Evolutionary conservation across 2,113 vertebrate genomes (phyloP).

Genomic region (Grammomys surdaster): DNA sequence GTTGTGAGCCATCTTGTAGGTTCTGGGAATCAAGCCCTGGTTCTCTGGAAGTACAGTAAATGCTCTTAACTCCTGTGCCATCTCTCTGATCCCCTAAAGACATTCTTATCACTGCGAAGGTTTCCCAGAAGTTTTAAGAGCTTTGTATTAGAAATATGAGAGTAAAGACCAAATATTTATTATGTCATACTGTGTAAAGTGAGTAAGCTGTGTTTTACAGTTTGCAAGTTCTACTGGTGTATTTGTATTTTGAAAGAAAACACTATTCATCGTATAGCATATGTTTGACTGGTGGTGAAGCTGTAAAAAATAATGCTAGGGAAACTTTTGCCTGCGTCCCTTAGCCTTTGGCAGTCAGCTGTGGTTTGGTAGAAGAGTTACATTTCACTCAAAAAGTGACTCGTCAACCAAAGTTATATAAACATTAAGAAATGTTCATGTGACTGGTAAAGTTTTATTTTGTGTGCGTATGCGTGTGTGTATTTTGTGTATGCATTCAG

Average conservation of each 20-base stretch:
- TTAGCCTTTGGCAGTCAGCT: constrained; percentile 16
- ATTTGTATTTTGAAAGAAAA: constrained; percentile 57
- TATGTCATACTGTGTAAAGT: constrained; percentile 24
- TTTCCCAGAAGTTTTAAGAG: not conserved
- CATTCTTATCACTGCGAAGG: not conserved
- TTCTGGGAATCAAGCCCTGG: not conserved
- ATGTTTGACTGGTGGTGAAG: constrained; percentile 19
- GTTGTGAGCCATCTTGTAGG: not conserved
- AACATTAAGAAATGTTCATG: not conserved
- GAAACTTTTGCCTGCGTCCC: not conserved
- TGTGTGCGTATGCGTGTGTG: not conserved
- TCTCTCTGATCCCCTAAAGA: not conserved
- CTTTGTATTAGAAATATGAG: not conserved
- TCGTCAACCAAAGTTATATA: not conserved
- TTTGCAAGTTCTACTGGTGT: constrained; percentile 41
- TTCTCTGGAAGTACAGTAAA: not conserved
- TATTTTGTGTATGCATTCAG: not conserved
- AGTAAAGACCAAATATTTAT: constrained; percentile 32
- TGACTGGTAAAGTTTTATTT: not conserved
- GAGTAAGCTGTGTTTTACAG: not conserved
- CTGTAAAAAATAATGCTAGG: constrained; percentile 50
- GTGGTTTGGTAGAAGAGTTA: not conserved
- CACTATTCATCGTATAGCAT: not conserved
- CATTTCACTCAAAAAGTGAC: constrained; percentile 48
- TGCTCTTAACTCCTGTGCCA: not conserved